phyloP scores from a whole-genome alignment of 1,140 invertebrate species.

The Drosophila jambulina region DNA sequence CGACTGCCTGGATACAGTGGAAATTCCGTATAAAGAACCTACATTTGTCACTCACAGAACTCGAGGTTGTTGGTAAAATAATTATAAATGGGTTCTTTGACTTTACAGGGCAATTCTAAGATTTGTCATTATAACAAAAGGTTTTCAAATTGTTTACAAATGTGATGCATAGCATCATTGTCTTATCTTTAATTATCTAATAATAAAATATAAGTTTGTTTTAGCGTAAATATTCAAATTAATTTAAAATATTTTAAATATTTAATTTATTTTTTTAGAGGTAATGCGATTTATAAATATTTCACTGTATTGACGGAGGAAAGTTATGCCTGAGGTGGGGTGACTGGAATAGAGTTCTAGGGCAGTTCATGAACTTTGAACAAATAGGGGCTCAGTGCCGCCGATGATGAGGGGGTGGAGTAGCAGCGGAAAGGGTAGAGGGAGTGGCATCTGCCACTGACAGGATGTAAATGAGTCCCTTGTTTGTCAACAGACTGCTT shows the following conservation, averaged over 20 bases:
- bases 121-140: neutral
- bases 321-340: neutral
- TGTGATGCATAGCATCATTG: neutral
- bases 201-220: neutral
- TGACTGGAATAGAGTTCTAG: constrained; percentile 3
- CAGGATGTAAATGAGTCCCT: constrained; percentile 74
- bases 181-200: neutral
- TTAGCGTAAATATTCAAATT: neutral
- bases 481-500: constrained; percentile 75
- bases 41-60: neutral
- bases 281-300: neutral
- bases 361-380: constrained; percentile 77
- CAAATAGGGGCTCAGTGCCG: constrained; percentile 30
- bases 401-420: neutral
- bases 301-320: constrained; percentile 1
- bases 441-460: constrained; percentile 42
- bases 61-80: neutral
- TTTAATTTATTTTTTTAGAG: neutral
- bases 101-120: neutral
- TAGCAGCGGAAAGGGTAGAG: neutral
- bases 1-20: constrained; percentile 40
- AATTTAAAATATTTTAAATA: neutral
- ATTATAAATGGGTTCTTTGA: neutral
- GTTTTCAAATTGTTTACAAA: neutral
- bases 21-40: neutral